A percentile compares a stretch with the other conserved stretches of the same genome.
These are phyloP conservation scores for Bos javanicus DNA, from an alignment of 2,113 vertebrate genomes.

Conservation along the genomic window DNA sequence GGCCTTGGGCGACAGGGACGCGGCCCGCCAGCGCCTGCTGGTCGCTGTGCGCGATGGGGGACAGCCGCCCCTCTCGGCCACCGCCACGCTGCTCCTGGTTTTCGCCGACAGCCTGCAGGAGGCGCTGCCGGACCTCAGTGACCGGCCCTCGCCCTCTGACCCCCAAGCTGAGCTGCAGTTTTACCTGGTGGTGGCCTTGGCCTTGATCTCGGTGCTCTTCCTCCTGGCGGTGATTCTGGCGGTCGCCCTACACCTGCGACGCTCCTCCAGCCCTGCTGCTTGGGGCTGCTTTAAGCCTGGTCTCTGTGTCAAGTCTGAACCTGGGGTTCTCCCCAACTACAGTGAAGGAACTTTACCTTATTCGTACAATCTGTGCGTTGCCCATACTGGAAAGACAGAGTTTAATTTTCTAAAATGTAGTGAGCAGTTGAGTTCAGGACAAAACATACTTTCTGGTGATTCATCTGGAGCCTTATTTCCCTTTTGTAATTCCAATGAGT, in stretches of 20 bases:
- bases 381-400: slow-evolving; percentile 36
- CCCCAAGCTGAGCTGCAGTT: slow-evolving; percentile 55
- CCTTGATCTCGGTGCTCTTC: slow-evolving; percentile 68
- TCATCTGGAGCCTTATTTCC: slow-evolving; percentile 36
- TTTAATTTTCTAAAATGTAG: slow-evolving; percentile 49
- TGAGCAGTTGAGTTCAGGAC: slow-evolving; percentile 25
- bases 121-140: slow-evolving; percentile 31
- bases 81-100: slow-evolving; percentile 76
- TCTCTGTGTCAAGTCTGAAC: slow-evolving; percentile 32
- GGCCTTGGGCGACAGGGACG: slow-evolving; percentile 79
- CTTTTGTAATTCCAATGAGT: slow-evolving; percentile 22
- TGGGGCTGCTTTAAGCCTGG: slow-evolving; percentile 41
- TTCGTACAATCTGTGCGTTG: slow-evolving; percentile 69
- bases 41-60: slow-evolving; percentile 81
- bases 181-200: slow-evolving; percentile 69
- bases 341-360: slow-evolving; percentile 71
- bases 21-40: slow-evolving; percentile 79
- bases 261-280: not conserved
- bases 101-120: slow-evolving; percentile 79
- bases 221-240: slow-evolving; percentile 48
- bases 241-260: not conserved
- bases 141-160: fast-evolving
- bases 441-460: slow-evolving; percentile 42
- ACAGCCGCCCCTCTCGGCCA: slow-evolving; percentile 62
- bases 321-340: slow-evolving; percentile 49